A percentile compares a stretch with the other conserved stretches of the same genome.
Conservation (phyloP, 1,140 invertebrate species). For the Carcinoscorpius rotundicauda region DNA sequence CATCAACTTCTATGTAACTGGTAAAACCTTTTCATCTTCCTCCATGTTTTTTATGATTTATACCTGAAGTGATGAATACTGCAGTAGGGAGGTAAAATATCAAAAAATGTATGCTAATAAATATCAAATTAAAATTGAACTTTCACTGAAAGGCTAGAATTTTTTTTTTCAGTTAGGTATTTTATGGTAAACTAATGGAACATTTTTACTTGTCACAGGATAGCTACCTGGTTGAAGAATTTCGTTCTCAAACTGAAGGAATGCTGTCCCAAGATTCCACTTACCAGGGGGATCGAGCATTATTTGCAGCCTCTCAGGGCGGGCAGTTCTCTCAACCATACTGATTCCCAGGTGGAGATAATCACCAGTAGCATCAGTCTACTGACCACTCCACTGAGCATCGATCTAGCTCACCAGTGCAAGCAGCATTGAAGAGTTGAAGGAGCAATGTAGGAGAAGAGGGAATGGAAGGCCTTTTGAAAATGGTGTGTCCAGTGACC, state of each 20-base stretch:
- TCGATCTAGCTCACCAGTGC: too few relatives aligned
- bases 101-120: too few relatives aligned
- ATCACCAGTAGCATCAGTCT: too few relatives aligned
- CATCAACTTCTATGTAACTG: too few relatives aligned
- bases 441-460: too few relatives aligned
- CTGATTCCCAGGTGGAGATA: constrained; percentile 10
- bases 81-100: too few relatives aligned
- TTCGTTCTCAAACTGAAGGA: constrained; percentile 87
- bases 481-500: too few relatives aligned
- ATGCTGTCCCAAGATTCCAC: constrained; percentile 89
- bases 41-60: neutral
- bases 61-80: neutral
- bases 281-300: constrained; percentile 67
- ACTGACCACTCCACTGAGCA: too few relatives aligned
- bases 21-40: neutral
- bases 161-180: neutral
- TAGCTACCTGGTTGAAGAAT: constrained; percentile 67
- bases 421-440: too few relatives aligned
- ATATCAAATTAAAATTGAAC: too few relatives aligned
- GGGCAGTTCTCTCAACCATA: constrained; percentile 43
- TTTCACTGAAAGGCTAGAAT: too few relatives aligned
- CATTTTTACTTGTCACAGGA: constrained; percentile 46
- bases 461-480: too few relatives aligned
- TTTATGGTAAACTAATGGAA: neutral
- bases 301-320: constrained; percentile 45